Base-by-base conservation (phyloP, 2,797 vertebrate genomes). In the Cynodonichthys magdalenae region DNA sequence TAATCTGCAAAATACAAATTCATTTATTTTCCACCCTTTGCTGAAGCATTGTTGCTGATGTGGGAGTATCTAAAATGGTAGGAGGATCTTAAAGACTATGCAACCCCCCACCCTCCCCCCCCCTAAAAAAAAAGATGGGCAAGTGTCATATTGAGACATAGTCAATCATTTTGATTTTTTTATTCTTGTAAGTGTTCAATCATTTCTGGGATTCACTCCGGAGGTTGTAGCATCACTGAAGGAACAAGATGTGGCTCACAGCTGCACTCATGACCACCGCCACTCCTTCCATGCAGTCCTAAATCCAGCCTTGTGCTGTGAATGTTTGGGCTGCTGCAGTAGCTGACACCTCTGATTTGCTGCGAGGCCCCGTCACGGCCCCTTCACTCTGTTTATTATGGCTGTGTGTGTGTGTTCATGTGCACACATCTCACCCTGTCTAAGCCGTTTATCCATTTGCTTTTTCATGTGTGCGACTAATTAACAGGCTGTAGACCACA, bases 341-440 rank as follows among this genome's bases (percentile, higher is more conserved):
- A 27, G 48, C 69, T 79, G 68, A 80, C 71, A 71, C 59, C 71
- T 72, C 52, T 70, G 75, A 80, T 72, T 69, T 73, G 66, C 74
- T 74, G 68, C 74, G 2, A 55, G 59, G 62, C 59, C 20, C 28
- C 20, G 61, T 62, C 17, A 4, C 61, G 64, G 75, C 64, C 59
- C 53, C 53, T 63, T 54, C 42, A 0, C n/a, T 65, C 15, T 14
- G 18, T 52, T 67, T 18, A 15, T 34, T 34, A 18, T 6, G 10
- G 24, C 20, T 44, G 47, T 27, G 34, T 49, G 45, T 56, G 53
- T 2, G 1, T 42, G n/a, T 48, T 65, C 53, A 3, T 41, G 42
- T 57, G 9, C 29, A 52, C 55, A 48, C 10, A 29, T 63, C 54
- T 50, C 54, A 72, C 7, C 49, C 64, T 62, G 66, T 59, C 67